These are phyloP conservation scores for Scolopax mira DNA, from an alignment of 2,113 vertebrate species.

Conservation along the genomic window DNA sequence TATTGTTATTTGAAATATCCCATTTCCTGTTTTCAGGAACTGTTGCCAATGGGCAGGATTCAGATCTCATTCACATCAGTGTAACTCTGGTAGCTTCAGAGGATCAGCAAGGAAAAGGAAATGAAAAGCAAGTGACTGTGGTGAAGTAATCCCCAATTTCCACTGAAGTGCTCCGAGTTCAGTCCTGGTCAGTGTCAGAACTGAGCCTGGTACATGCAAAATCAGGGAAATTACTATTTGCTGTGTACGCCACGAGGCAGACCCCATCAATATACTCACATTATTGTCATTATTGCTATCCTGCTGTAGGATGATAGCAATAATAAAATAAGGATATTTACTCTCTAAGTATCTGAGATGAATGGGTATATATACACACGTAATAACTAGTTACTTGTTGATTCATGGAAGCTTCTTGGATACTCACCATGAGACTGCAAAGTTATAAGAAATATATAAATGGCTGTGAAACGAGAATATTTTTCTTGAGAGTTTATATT, in stretches of 20 bases:
- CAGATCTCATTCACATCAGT: constrained; percentile 37
- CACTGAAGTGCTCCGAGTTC: not conserved
- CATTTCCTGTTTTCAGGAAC: constrained; percentile 54
- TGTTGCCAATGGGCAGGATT: constrained; percentile 43
- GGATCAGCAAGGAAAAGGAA: constrained; percentile 44
- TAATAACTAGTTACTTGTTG: not conserved
- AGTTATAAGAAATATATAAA: not conserved
- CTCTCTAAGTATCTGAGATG: not conserved
- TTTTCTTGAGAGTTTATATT: not conserved
- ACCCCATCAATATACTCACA: not conserved
- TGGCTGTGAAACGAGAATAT: not conserved
- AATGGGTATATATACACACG: not conserved
- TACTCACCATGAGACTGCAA: not conserved
- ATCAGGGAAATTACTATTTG: not conserved
- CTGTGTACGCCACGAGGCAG: not conserved
- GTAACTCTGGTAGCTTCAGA: not conserved
- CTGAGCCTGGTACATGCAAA: not conserved
- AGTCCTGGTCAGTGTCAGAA: not conserved
- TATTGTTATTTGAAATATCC: constrained; percentile 68
- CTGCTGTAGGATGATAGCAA: not conserved
- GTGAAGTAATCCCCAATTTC: constrained; percentile 41
- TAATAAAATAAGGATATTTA: not conserved
- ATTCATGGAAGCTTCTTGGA: not conserved
- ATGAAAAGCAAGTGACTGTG: constrained; percentile 17
- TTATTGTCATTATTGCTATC: not conserved